These are phyloP conservation scores for Lichenostomus cassidix DNA, from an alignment of 2,113 vertebrate species.

Conservation along the genomic window DNA sequence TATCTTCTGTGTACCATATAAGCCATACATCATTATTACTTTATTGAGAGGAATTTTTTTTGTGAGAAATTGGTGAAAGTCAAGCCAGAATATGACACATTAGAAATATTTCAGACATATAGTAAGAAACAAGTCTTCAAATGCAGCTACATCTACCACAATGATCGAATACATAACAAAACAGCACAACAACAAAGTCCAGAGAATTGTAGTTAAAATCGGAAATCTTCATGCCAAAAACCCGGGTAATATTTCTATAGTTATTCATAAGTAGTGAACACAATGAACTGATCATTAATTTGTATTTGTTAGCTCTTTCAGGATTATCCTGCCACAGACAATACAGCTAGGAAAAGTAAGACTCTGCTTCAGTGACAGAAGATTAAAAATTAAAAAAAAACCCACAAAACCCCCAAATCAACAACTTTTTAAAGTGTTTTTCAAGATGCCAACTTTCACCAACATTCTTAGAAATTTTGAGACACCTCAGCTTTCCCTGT, in stretches of 20 bases:
- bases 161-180: background rate
- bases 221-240: background rate
- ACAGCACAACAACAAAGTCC: background rate
- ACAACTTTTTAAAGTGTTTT: background rate
- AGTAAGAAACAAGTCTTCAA: background rate
- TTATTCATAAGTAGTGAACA: background rate
- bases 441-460: background rate
- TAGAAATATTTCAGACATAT: background rate
- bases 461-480: background rate
- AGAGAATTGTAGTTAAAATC: background rate
- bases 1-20: background rate
- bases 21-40: background rate
- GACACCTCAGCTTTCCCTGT: background rate
- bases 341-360: background rate
- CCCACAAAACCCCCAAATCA: rapidly evolving
- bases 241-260: background rate
- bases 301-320: background rate
- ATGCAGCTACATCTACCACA: background rate
- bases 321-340: background rate
- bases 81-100: background rate
- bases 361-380: background rate
- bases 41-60: background rate
- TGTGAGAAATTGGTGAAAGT: background rate
- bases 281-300: background rate
- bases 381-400: background rate